phyloP scores from a whole-genome alignment of 2,797 vertebrate genomes.

The Erpetoichthys calabaricus region DNA sequence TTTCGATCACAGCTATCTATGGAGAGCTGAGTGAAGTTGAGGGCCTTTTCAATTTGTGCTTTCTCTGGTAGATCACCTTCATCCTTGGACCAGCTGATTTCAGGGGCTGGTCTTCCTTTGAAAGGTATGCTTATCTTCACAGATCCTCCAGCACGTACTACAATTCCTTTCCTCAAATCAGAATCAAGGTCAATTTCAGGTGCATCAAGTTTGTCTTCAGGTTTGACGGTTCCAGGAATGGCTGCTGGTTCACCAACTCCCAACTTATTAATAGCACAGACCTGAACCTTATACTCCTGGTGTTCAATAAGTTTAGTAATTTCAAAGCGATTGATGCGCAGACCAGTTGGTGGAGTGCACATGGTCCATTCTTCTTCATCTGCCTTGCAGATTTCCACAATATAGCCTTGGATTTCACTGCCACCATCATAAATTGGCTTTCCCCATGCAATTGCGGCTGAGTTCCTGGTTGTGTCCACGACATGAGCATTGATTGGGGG shows the following conservation, averaged over 20 bases:
- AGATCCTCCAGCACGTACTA: constrained; percentile 81
- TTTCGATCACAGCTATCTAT: constrained; percentile 89
- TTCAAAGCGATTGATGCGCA: constrained; percentile 82
- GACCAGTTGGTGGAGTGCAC: constrained; percentile 80
- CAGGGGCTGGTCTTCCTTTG: constrained; percentile 82
- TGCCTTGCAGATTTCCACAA: constrained; percentile 88
- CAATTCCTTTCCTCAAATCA: constrained; percentile 85
- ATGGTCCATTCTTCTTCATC: constrained; percentile 90
- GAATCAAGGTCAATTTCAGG: constrained; percentile 87
- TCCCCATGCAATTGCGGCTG: constrained; percentile 74
- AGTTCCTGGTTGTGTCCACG: constrained; percentile 76
- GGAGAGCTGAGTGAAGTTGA: constrained; percentile 78
- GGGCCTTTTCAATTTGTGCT: constrained; percentile 71
- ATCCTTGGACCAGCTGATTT: constrained; percentile 86
- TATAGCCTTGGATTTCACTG: constrained; percentile 77
- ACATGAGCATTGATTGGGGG: constrained; percentile 73
- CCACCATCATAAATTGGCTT: constrained; percentile 91
- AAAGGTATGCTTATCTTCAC: constrained; percentile 84
- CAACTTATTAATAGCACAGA: constrained; percentile 90
- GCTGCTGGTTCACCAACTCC: constrained; percentile 79
- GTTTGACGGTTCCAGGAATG: constrained; percentile 74
- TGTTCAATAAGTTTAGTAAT: constrained; percentile 80
- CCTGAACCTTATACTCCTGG: constrained; percentile 83
- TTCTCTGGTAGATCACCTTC: constrained; percentile 78
- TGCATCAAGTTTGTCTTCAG: constrained; percentile 82